A percentile compares a stretch with the other conserved stretches of the same genome.
Conservation (phyloP, 2,797 vertebrate species). For the Borostomias antarcticus region DNA sequence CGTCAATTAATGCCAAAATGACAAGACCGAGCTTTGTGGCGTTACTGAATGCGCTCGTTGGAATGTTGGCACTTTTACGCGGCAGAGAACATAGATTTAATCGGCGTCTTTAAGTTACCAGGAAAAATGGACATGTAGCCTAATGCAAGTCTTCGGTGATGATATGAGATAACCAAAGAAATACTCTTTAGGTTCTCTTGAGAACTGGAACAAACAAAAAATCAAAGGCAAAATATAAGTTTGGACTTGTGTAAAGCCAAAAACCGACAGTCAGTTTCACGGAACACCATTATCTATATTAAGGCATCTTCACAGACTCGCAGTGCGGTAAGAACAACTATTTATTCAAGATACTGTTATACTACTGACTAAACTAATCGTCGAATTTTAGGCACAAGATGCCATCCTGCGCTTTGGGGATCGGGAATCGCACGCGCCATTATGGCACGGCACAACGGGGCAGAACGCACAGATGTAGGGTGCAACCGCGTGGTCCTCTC, state of each 20-base stretch:
- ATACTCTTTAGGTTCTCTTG: slow-evolving; percentile 43
- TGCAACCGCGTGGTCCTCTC: slow-evolving; percentile 7
- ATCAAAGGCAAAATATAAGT: slow-evolving; percentile 54
- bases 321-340: slow-evolving; percentile 74
- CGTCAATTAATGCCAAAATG: slow-evolving; percentile 59
- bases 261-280: slow-evolving; percentile 40
- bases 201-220: slow-evolving; percentile 42
- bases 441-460: slow-evolving; percentile 42
- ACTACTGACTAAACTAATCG: neutral
- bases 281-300: slow-evolving; percentile 65
- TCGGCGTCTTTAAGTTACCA: slow-evolving; percentile 43
- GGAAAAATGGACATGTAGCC: slow-evolving; percentile 52
- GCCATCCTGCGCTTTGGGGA: neutral
- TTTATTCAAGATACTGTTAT: neutral
- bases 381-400: neutral
- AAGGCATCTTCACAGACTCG: slow-evolving; percentile 81
- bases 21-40: slow-evolving; percentile 44
- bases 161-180: slow-evolving; percentile 41
- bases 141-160: slow-evolving; percentile 38
- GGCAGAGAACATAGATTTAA: slow-evolving; percentile 67
- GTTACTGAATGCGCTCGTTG: slow-evolving; percentile 64
- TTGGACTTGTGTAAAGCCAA: slow-evolving; percentile 66
- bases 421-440: slow-evolving; percentile 38
- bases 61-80: slow-evolving; percentile 74
- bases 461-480: slow-evolving; percentile 23